Evolutionary conservation across 2,113 vertebrate species (phyloP).

Genomic region (Melanotaenia duboulayi): DNA sequence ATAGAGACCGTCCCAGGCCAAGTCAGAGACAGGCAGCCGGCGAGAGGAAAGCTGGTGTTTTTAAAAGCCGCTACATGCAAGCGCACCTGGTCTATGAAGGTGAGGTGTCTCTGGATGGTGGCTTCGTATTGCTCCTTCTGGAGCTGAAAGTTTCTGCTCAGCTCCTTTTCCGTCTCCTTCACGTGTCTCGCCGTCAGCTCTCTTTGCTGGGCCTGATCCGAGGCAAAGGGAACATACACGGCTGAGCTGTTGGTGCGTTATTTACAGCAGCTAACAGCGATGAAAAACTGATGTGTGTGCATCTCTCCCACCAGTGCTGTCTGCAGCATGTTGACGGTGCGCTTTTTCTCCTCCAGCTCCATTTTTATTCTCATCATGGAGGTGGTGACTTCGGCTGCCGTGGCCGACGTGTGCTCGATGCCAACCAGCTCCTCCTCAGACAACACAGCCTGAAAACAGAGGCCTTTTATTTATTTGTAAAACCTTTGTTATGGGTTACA

Average conservation of each 20-base stretch:
- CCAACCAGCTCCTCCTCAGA: conserved; percentile 85
- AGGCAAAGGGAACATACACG: not conserved
- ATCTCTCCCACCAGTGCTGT: conserved; percentile 84
- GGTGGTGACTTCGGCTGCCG: conserved; percentile 84
- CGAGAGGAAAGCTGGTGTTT: not conserved
- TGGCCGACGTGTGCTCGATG: conserved; percentile 84
- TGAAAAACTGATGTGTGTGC: too few relatives aligned
- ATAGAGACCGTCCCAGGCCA: not conserved
- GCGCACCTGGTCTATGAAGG: conserved; percentile 94
- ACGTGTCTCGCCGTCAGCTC: conserved; percentile 87
- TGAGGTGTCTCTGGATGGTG: conserved; percentile 91
- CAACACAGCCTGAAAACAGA: conserved; percentile 78
- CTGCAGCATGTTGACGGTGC: conserved; percentile 88
- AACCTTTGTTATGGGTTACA: too few relatives aligned
- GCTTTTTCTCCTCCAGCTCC: conserved; percentile 93
- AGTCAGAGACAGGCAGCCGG: not conserved
- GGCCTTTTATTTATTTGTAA: too few relatives aligned
- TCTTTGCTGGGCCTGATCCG: conserved; percentile 88
- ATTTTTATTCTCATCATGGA: conserved; percentile 89
- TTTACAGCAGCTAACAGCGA: not conserved
- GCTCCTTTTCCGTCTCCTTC: conserved; percentile 90
- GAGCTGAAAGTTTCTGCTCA: conserved; percentile 84
- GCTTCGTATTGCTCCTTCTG: conserved; percentile 94
- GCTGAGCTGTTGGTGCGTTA: not conserved
- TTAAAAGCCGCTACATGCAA: not conserved